These are phyloP conservation scores for Bothrops jararaca DNA, from an alignment of 2,113 vertebrate species.

Conservation along the genomic window DNA sequence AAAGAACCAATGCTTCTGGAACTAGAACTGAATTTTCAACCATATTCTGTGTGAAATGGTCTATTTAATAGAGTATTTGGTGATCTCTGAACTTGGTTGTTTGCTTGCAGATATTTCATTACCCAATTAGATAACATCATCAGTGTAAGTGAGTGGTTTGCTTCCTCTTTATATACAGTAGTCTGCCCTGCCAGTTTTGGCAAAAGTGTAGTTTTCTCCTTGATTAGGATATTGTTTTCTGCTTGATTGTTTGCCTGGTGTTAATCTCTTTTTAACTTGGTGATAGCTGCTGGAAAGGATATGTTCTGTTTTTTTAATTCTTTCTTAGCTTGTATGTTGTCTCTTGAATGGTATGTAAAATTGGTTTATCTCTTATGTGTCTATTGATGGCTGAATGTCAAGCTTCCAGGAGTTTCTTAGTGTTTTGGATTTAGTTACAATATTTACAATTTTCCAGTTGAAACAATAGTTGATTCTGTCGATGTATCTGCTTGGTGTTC, in stretches of 20 bases:
- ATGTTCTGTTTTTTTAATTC: background rate
- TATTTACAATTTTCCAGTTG: background rate
- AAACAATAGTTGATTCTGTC: background rate
- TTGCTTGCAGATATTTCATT: background rate
- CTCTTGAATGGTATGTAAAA: background rate
- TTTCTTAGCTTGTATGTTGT: background rate
- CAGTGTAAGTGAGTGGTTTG: background rate
- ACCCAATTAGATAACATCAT: background rate
- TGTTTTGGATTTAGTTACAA: background rate
- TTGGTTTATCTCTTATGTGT: background rate
- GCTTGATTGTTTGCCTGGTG: background rate
- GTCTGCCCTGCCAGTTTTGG: background rate
- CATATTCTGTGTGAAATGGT: background rate
- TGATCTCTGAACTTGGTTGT: background rate
- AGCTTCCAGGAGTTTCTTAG: background rate
- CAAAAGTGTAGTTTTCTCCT: background rate
- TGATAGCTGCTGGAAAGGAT: background rate
- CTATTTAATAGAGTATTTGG: background rate
- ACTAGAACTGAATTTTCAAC: background rate
- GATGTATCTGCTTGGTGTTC: background rate
- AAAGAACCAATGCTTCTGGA: background rate
- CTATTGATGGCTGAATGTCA: background rate
- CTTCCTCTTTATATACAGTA: background rate
- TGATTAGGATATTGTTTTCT: background rate
- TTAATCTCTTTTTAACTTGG: background rate